Percentiles rank a stretch among this genome's conserved stretches.
Conservation (phyloP, 2,797 vertebrate species). For the Jordanella pulchra region DNA sequence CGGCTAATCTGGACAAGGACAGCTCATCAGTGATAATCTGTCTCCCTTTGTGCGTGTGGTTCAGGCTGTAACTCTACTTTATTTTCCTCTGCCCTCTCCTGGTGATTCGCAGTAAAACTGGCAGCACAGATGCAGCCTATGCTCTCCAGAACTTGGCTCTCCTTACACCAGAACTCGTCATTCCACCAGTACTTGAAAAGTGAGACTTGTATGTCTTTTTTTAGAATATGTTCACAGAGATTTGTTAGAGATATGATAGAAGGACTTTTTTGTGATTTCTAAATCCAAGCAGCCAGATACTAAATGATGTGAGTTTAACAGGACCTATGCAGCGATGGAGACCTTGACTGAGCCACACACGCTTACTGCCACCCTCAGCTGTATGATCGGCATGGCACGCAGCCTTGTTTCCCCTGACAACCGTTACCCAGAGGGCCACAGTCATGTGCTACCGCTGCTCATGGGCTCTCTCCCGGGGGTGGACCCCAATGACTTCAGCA, state of each 20-base stretch:
- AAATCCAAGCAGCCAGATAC: not conserved
- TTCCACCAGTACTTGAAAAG: slow-evolving; percentile 96
- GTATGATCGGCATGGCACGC: slow-evolving; percentile 95
- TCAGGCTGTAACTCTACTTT: slow-evolving; percentile 4
- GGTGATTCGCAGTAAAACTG: slow-evolving; percentile 94
- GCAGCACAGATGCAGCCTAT: slow-evolving; percentile 93
- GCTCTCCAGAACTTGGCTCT: slow-evolving; percentile 96
- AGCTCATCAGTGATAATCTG: slow-evolving; percentile 54
- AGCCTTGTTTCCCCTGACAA: slow-evolving; percentile 88
- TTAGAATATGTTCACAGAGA: not conserved
- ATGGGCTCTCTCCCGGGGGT: slow-evolving; percentile 96
- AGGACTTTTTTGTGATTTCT: not conserved
- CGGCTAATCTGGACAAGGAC: slow-evolving; percentile 54
- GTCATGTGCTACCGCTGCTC: slow-evolving; percentile 92
- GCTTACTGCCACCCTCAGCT: slow-evolving; percentile 95
- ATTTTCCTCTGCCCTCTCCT: slow-evolving; percentile 71
- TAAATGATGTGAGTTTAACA: slow-evolving; percentile 45
- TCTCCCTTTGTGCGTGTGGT: slow-evolving; percentile 7
- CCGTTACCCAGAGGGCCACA: slow-evolving; percentile 93
- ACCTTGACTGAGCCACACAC: slow-evolving; percentile 97
- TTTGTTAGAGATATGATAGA: not conserved
- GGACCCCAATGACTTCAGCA: slow-evolving; percentile 98
- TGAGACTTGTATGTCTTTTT: slow-evolving; percentile 67
- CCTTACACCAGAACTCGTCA: slow-evolving; percentile 92
- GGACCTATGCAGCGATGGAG: slow-evolving; percentile 94